Conservation (phyloP, 2,888 invertebrate genomes). For the Ischnura elegans region DNA sequence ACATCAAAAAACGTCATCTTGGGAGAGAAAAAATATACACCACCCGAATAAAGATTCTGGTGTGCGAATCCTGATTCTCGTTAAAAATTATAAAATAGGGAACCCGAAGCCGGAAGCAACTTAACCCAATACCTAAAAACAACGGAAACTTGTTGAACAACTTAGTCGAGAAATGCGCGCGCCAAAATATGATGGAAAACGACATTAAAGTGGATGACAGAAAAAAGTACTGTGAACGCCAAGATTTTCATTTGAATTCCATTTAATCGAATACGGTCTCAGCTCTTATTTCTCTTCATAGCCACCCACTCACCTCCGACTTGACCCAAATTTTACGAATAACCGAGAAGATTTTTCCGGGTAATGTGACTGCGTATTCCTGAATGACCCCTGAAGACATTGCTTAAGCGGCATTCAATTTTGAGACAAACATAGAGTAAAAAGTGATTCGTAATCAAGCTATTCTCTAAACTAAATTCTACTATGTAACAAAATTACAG, state of each 20-base stretch:
- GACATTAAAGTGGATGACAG: neutral
- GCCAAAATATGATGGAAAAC: neutral
- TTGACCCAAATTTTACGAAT: neutral
- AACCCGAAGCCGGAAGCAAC: neutral
- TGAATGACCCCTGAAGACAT: too few species aligned
- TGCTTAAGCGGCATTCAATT: too few species aligned
- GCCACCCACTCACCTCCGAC: neutral
- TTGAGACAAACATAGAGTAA: too few species aligned
- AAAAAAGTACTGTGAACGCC: neutral
- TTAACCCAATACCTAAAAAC: constrained; percentile 26
- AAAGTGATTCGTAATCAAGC: too few species aligned
- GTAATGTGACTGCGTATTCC: too few species aligned
- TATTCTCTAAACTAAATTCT: too few species aligned
- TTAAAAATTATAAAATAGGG: neutral
- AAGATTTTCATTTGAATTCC: constrained; percentile 26
- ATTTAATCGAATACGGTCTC: neutral
- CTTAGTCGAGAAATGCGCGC: neutral
- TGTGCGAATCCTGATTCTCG: neutral
- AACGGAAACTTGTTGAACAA: neutral
- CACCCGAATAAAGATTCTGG: neutral
- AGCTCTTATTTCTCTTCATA: neutral
- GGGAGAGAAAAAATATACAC: neutral
- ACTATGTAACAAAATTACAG: too few species aligned
- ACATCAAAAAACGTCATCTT: neutral
- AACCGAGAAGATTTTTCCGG: too few species aligned